Base-by-base conservation (phyloP, 2,888 invertebrate species). In the Rhagophthalmus giganteus region DNA sequence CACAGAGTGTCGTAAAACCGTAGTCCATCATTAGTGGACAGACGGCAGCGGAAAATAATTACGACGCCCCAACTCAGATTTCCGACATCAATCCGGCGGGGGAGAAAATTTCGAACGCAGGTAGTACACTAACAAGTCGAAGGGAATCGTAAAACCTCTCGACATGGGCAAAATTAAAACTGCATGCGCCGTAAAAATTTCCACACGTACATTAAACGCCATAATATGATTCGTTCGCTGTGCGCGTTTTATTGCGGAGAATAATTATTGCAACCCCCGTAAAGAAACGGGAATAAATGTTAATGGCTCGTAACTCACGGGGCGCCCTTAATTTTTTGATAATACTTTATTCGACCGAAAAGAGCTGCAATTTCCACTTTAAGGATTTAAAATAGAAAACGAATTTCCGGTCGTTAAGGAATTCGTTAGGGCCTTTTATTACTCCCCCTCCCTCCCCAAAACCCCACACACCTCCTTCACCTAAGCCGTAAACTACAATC, bases 221-320 rank as follows among this genome's bases (percentile, higher is more conserved):
- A 27, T 31, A 31, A 42, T 42, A 49, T 49, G 42, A 49, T 49
- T 37, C 46, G 35, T 30, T 42, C 33, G 11, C 26, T 16, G 33
- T 15, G 15, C 33, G 39, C 41, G 41, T 44, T 50, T 44, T 50
- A 44, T 44, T 50, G 26, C 38, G 20, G 16, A 31, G 34, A 26
- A 44, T 50, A 50, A 50, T 50, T 44, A 50, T 47, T 47, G 61
- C 60, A 61, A 59, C 59, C 58, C 49, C 58, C 46, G 51, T 46
- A 38, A 44, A 38, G 37, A 37, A n/a, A 32, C 31, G 14, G 38
- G 25, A 37, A 38, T 38, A 38, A 46, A 46, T 35, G 37, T 24
- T 46, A 46, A 46, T 46, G 37, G 46, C 24, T 38, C 38, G 38
- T 46, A 46, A 46, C 38, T 32, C 37, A 26, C 8, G 4, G 14